Base-by-base conservation (phyloP, 2,888 invertebrate species). In the Scaptomyza cyrtandrae region DNA sequence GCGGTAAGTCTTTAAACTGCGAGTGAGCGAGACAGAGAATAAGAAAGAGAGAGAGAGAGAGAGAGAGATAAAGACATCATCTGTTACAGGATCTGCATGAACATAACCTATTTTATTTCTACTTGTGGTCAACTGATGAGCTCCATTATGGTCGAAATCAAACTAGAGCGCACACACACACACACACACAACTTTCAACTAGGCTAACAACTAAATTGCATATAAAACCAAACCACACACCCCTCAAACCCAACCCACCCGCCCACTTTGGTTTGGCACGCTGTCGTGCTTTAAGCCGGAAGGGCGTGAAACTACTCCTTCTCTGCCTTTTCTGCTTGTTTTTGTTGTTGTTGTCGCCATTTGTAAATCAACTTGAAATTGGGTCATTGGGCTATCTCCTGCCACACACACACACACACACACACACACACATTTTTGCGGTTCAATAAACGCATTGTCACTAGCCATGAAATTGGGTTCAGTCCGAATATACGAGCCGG, bases 361-460 rank as follows among this genome's bases (percentile, higher is more conserved):
- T 75, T 78, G 75, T 80, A 86, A 88, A 86, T 86, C 84, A 84
- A 82, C 80, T 77, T 46, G 76, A 89, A 90, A 90, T 88, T 90
- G 66, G 90, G 90, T 90, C 90, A 90, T 88, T 88, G 88, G 90
- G 86, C 84, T 89, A 80, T 89, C 86, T 78, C 71, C 72, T 57
- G 59, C 24, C 24, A 24, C 24, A 24, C 24, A 24, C 24, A 24
- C 29, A 29, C 29, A 29, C 29, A 29, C 29, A 29, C 29, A 7
- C 29, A 7, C 29, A 29, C 29, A 29, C 29, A 29, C 69, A 69
- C 41, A 14, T 65, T 65, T 64, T 79, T 83, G 66, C 72, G 79
- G 86, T 81, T 81, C 80, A 85, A 81, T 79, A 85, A 70, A 76
- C 80, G 67, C 76, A 76, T 78, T 68, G 69, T 68, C 52, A 61